A percentile compares a stretch with the other conserved stretches of the same genome.
Evolutionary conservation across 2,797 vertebrate genomes (phyloP).

Genomic region (Amniataba percoides): DNA sequence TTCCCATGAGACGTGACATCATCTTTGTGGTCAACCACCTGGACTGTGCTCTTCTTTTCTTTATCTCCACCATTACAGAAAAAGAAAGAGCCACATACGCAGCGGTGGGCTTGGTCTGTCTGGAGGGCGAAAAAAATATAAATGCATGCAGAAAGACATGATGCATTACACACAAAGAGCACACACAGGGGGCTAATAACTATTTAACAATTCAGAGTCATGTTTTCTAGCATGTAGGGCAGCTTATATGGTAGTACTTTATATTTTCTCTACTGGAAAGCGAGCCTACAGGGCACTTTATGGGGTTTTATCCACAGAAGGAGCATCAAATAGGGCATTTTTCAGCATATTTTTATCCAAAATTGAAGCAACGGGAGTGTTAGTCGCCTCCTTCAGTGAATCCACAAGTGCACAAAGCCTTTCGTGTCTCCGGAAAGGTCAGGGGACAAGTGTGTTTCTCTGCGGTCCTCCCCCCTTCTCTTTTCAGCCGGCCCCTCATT

Average conservation of each 20-base stretch:
- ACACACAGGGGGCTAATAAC: not conserved
- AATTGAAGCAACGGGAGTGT: no score
- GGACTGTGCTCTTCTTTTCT: not conserved
- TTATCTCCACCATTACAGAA: slow-evolving; percentile 5
- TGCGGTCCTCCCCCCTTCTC: not conserved
- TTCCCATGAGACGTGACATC: slow-evolving; percentile 16
- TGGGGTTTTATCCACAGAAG: not conserved
- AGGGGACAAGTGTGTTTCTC: slow-evolving; percentile 56
- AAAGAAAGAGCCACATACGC: not conserved
- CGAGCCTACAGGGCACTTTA: not conserved
- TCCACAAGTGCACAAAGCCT: not conserved
- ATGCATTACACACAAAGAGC: no score
- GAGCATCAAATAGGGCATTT: not conserved
- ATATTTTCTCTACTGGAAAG: not conserved
- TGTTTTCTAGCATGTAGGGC: no score
- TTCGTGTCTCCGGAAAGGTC: slow-evolving; percentile 41
- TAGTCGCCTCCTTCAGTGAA: not conserved
- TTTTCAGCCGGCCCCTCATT: slow-evolving; percentile 41
- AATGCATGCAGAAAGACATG: no score
- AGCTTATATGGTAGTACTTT: not conserved
- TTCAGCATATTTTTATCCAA: not conserved
- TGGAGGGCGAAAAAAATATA: not conserved
- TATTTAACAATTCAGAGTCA: no score
- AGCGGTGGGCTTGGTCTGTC: not conserved
- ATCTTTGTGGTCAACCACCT: slow-evolving; percentile 1